Evolutionary conservation across 2,888 invertebrate species (phyloP).

Genomic region (Ischnus inquisitorius): DNA sequence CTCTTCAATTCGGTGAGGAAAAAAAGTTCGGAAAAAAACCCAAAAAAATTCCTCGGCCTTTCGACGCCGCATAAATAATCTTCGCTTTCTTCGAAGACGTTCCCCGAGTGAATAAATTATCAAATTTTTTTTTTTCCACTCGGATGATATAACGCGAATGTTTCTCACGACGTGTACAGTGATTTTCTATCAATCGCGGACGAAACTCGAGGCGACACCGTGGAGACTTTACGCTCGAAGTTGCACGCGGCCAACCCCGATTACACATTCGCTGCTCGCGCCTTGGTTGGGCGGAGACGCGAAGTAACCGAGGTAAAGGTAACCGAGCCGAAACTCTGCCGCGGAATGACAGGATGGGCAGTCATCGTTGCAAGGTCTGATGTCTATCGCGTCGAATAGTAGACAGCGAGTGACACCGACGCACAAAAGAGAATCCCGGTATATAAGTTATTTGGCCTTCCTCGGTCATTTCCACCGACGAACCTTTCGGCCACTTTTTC

Average conservation of each 20-base stretch:
- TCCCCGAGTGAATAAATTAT: conserved; percentile 9
- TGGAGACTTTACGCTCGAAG: conserved; percentile 35
- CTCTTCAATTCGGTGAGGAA: not conserved
- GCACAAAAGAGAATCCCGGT: conserved; percentile 11
- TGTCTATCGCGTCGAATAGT: conserved; percentile 62
- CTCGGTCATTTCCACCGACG: conserved; percentile 38
- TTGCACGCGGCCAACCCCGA: conserved; percentile 50
- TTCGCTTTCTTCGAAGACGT: conserved; percentile 7
- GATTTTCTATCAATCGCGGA: not conserved
- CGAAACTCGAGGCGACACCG: not conserved
- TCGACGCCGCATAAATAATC: not conserved
- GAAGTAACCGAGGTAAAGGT: conserved; percentile 65
- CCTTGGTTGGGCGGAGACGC: conserved; percentile 52
- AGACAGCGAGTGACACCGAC: conserved; percentile 7
- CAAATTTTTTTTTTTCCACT: not conserved
- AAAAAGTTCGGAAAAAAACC: not conserved
- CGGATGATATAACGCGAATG: not conserved
- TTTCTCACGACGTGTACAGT: not conserved
- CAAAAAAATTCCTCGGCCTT: not conserved
- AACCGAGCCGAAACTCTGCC: conserved; percentile 67
- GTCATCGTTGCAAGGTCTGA: conserved; percentile 70
- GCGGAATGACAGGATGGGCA: conserved; percentile 68
- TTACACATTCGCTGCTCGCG: conserved; percentile 43
- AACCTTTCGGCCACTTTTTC: not conserved
- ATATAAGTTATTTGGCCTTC: conserved; percentile 53